Evolutionary conservation across 2,888 invertebrate genomes (phyloP).

Genomic region (Cataglyphis albicans): DNA sequence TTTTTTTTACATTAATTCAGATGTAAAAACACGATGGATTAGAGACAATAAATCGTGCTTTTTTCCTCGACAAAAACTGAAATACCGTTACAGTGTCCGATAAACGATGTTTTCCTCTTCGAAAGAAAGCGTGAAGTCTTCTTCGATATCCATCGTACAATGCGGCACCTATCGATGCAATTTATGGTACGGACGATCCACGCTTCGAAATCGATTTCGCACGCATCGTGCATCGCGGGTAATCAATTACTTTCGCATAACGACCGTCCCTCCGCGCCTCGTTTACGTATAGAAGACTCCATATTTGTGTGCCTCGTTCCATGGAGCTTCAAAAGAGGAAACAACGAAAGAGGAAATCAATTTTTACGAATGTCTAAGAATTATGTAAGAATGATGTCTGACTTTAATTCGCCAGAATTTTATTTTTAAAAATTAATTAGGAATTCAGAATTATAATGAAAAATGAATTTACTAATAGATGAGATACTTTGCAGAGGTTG

Average conservation of each 20-base stretch:
- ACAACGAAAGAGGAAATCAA: neutral
- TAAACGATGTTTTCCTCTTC: neutral
- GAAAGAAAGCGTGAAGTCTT: slow-evolving; percentile 3
- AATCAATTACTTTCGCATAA: slow-evolving; percentile 68
- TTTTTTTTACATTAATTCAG: neutral
- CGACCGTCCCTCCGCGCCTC: slow-evolving; percentile 55
- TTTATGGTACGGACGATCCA: slow-evolving; percentile 46
- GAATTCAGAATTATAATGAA: neutral
- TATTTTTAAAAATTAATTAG: too few species aligned
- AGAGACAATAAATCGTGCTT: neutral
- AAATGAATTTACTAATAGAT: neutral
- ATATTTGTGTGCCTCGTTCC: slow-evolving; percentile 5
- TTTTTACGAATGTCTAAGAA: slow-evolving; percentile 15
- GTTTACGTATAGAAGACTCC: slow-evolving; percentile 34
- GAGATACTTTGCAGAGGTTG: neutral
- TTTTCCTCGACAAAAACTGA: neutral
- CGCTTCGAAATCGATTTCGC: slow-evolving; percentile 57
- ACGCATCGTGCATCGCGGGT: slow-evolving; percentile 51
- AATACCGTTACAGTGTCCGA: slow-evolving; percentile 1
- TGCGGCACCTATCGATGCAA: slow-evolving; percentile 38
- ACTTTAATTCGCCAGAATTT: too few species aligned
- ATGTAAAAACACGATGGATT: neutral
- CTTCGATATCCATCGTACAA: slow-evolving; percentile 40
- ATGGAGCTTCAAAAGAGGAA: neutral
- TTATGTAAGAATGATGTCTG: slow-evolving; percentile 35